These are phyloP conservation scores for Patiria miniata DNA, from an alignment of 35 echinoderm and acorn worm species.

Conservation along the genomic window DNA sequence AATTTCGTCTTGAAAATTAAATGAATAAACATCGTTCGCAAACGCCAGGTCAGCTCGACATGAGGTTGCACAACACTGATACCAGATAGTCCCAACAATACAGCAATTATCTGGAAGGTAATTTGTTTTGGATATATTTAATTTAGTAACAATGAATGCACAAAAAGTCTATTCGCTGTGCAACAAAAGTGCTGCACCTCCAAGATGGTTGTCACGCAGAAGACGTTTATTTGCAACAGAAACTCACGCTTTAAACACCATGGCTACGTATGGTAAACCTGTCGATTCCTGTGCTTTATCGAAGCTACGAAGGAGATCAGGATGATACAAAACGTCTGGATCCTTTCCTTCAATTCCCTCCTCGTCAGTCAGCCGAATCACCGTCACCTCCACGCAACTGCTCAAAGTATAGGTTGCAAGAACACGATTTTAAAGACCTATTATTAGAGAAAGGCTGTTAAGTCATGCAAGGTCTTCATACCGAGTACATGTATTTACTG, in stretches of 20 bases:
- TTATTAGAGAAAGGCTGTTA: neutral
- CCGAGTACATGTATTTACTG: neutral
- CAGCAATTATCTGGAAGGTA: no score
- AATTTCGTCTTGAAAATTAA: no score
- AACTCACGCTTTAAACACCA: neutral
- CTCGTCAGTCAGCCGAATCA: neutral
- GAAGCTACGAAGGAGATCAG: neutral
- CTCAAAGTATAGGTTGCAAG: neutral
- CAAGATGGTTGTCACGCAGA: no score
- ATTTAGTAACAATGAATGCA: no score
- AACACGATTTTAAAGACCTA: neutral
- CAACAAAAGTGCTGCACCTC: no score
- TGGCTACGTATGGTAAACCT: neutral
- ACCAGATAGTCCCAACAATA: no score
- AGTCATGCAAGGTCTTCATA: neutral
- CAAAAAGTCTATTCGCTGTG: no score
- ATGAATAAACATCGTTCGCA: no score
- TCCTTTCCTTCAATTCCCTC: neutral
- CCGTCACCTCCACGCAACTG: neutral
- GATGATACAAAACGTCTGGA: neutral
- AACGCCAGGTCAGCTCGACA: no score
- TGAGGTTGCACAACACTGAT: no score
- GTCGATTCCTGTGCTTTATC: neutral
- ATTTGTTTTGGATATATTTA: no score
- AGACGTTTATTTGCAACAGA: no score